phyloP scores from a whole-genome alignment of 2,113 vertebrate genomes.

The Ciconia maguari region DNA sequence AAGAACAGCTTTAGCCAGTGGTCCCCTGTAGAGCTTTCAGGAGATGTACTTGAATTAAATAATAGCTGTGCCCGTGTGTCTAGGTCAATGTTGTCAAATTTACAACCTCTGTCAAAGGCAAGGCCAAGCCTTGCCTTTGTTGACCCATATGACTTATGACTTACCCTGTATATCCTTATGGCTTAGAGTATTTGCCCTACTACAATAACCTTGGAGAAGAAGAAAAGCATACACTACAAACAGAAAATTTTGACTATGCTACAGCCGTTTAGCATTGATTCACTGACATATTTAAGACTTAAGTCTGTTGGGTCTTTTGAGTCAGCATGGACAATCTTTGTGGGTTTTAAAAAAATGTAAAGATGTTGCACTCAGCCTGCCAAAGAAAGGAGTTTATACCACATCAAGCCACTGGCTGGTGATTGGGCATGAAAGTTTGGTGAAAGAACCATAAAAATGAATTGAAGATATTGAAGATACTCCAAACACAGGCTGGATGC shows the following conservation, averaged over 20 bases:
- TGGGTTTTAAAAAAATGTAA: background rate
- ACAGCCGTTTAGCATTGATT: background rate
- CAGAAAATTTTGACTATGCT: background rate
- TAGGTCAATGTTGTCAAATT: conserved; percentile 36
- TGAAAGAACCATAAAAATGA: background rate
- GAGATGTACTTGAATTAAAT: conserved; percentile 4
- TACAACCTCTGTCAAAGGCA: conserved; percentile 25
- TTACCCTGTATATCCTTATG: background rate
- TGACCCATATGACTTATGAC: background rate
- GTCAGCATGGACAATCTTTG: background rate
- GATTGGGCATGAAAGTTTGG: background rate
- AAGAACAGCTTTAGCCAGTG: background rate
- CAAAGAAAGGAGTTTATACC: background rate
- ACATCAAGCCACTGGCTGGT: background rate
- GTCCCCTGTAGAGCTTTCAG: background rate
- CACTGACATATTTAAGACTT: background rate
- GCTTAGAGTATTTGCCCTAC: background rate
- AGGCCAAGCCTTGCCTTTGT: background rate
- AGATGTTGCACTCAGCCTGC: background rate
- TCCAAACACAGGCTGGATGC: background rate
- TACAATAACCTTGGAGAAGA: background rate
- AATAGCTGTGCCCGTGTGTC: background rate
- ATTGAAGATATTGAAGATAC: background rate
- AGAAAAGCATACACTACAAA: background rate
- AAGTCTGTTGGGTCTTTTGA: background rate